Evolutionary conservation across 2,888 invertebrate genomes (phyloP), one percentile per base, ranked within the genome.

Genomic region (Shargacucullia verbasci): DNA sequence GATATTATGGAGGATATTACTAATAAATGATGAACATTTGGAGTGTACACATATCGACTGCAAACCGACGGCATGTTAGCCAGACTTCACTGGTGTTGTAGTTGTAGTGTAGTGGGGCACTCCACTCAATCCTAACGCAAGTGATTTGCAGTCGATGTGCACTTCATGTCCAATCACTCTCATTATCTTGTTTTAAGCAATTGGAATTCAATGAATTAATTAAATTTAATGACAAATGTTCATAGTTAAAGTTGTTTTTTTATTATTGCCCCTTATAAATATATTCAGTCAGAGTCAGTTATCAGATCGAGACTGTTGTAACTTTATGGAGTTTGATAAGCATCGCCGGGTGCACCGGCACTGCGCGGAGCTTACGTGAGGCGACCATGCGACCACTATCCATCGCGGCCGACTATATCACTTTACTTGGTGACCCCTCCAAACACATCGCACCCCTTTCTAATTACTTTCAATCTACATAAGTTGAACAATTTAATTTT

Each of bases 241-340:
- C 29, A 14, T 41, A 9, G 10, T 62, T 14, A 13, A 40, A 45
- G 8, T 37, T 10, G 27, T 40, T 9, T 47, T 11, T 62, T 62
- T 29, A 8, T 11, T 20, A 29, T 39, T 68, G 31, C 2, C 25
- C 27, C 9, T 45, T 33, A 27, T 31, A 29, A 27, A 25, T 33
- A 47, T n/a, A 29, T 37, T 33, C 40, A 43, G 10, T n/a, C n/a
- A 15, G 39, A 31, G 38, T 5, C 33, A 35, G 43, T 34, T 49
- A 68, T 68, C 67, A 45, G 71, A 66, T 66, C 14, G 41, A 71
- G 56, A 73, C 69, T 38, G 53, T 43, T 25, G 15, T 31, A 13
- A 40, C 58, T 15, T 37, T 34, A 35, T 27, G 46, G 13, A 4
- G 34, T 25, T 37, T 4, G 69, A 69, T 68, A 58, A 57, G 14